phyloP scores from a whole-genome alignment of 2,797 vertebrate genomes.

The Eutrigla gurnardus region DNA sequence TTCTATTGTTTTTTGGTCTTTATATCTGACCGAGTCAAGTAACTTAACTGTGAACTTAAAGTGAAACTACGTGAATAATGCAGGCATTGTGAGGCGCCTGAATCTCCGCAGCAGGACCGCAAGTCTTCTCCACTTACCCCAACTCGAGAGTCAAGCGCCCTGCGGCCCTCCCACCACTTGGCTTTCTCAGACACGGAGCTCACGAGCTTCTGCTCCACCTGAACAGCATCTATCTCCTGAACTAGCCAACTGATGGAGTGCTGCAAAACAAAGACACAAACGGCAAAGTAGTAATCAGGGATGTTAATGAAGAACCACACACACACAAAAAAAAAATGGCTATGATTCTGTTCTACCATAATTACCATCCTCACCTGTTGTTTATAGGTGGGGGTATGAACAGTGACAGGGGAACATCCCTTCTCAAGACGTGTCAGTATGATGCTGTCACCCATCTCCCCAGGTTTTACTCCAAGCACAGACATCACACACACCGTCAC shows the following conservation, averaged over 20 bases:
- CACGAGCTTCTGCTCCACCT: constrained; percentile 88
- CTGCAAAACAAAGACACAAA: constrained; percentile 74
- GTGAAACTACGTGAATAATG: neutral
- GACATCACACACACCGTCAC: constrained; percentile 90
- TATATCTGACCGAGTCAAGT: neutral
- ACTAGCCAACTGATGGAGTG: constrained; percentile 80
- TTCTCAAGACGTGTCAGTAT: constrained; percentile 88
- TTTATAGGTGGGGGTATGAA: constrained; percentile 85
- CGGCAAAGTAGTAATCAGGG: neutral
- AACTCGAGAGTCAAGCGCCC: constrained; percentile 86
- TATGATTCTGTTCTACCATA: neutral
- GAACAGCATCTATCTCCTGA: constrained; percentile 88
- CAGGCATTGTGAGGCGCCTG: neutral
- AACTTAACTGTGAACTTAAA: neutral
- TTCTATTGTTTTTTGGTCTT: neutral
- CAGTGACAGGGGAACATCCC: constrained; percentile 80
- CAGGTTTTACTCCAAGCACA: constrained; percentile 80
- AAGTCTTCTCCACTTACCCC: constrained; percentile 78
- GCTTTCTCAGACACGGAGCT: constrained; percentile 87
- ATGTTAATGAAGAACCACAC: neutral
- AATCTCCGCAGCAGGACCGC: neutral
- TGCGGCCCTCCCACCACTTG: constrained; percentile 91
- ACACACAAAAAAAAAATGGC: neutral
- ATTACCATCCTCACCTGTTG: constrained; percentile 75
- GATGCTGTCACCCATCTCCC: constrained; percentile 82